These are phyloP conservation scores for Phalanger gymnotis DNA, from an alignment of 2,797 vertebrate genomes.

Conservation along the genomic window DNA sequence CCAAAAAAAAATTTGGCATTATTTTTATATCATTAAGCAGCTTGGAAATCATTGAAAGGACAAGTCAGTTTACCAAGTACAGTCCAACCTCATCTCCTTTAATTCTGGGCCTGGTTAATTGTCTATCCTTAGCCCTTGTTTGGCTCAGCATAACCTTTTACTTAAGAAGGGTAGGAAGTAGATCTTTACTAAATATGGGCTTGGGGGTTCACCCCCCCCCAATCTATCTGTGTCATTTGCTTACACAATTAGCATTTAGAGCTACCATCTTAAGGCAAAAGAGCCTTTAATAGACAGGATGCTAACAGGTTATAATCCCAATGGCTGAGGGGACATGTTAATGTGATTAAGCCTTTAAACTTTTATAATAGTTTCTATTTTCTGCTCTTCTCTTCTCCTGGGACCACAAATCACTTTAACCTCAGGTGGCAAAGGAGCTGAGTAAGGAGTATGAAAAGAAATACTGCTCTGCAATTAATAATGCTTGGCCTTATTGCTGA, in stretches of 20 bases:
- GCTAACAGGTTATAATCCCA: not conserved
- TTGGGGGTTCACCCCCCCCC: not conserved
- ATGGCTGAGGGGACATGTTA: not conserved
- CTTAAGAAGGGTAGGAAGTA: not conserved
- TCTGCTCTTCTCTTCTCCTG: not conserved
- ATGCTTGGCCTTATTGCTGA: not conserved
- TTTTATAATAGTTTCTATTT: conserved; percentile 55
- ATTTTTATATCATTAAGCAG: not conserved
- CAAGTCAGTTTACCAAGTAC: not conserved
- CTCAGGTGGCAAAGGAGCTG: not conserved
- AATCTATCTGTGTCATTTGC: not conserved
- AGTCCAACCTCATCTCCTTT: not conserved
- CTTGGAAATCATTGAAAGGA: not conserved
- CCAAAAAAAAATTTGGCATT: not conserved
- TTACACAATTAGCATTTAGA: not conserved
- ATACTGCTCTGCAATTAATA: not conserved
- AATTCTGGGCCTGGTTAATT: not conserved
- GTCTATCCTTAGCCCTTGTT: not conserved
- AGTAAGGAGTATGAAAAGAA: conserved; percentile 2
- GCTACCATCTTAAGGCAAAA: fast-evolving
- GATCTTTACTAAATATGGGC: not conserved
- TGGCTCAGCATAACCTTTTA: not conserved
- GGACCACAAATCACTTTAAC: conserved; percentile 20
- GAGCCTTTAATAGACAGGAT: conserved; percentile 26
- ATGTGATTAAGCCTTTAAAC: not conserved